Percentiles rank a stretch among this genome's conserved stretches.
These are phyloP conservation scores for Chironomus tepperi DNA, from an alignment of 1,140 invertebrate species.

Conservation along the genomic window DNA sequence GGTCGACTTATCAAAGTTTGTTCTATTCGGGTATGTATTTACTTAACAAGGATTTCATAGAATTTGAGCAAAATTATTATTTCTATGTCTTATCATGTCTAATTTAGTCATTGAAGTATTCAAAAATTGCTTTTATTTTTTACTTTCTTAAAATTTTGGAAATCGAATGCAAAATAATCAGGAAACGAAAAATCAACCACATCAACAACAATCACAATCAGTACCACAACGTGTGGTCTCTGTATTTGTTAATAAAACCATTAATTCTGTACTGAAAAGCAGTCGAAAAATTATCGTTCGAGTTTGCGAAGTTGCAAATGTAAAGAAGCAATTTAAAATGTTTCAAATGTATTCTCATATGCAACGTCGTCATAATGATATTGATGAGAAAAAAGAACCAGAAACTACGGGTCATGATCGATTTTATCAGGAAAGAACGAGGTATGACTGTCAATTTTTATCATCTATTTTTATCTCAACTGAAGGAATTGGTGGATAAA, in stretches of 20 bases:
- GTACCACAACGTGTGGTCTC: slow-evolving; percentile 32
- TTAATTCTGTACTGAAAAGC: slow-evolving; percentile 40
- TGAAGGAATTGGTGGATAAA: too few relatives aligned
- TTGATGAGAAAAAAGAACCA: slow-evolving; percentile 48
- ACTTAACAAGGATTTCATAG: too few relatives aligned
- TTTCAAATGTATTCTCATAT: slow-evolving; percentile 68
- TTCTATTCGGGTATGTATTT: too few relatives aligned
- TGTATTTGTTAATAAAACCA: slow-evolving; percentile 38
- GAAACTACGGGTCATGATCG: slow-evolving; percentile 65
- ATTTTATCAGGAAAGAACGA: slow-evolving; percentile 58
- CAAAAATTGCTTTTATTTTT: background rate
- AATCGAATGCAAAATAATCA: background rate
- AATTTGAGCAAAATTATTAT: too few relatives aligned
- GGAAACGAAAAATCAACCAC: slow-evolving; percentile 4
- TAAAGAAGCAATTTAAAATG: slow-evolving; percentile 47
- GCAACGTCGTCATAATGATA: slow-evolving; percentile 51
- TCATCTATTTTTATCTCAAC: too few relatives aligned
- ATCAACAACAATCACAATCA: background rate
- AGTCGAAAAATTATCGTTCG: slow-evolving; percentile 40
- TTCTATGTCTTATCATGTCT: too few relatives aligned
- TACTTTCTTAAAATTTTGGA: background rate
- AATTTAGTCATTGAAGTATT: too few relatives aligned
- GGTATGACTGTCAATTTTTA: too few relatives aligned
- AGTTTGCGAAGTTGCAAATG: slow-evolving; percentile 39
- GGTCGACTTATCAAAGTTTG: too few relatives aligned